A percentile compares a stretch with the other conserved stretches of the same genome.
Conservation (phyloP, 2,797 vertebrate genomes). For the Ptychadena robeensis region DNA sequence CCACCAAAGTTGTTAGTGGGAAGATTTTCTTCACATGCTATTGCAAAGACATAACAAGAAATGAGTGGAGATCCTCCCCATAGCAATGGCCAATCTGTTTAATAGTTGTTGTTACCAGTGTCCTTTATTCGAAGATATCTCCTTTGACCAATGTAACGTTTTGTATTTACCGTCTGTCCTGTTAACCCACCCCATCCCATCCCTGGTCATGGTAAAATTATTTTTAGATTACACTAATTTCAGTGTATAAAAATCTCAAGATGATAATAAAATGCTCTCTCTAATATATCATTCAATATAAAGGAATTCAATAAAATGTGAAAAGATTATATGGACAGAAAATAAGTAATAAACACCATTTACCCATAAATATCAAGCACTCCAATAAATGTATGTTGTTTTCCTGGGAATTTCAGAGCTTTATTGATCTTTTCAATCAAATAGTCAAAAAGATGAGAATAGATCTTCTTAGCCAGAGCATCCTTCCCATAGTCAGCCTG, state of each 20-base stretch:
- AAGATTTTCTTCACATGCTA: too few relatives aligned
- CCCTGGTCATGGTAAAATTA: too few relatives aligned
- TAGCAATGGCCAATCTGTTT: too few relatives aligned
- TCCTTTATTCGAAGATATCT: too few relatives aligned
- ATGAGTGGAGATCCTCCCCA: too few relatives aligned
- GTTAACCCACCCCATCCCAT: too few relatives aligned
- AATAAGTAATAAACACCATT: conserved; percentile 56
- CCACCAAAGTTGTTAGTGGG: too few relatives aligned
- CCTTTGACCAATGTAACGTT: too few relatives aligned
- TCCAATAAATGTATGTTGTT: conserved; percentile 93
- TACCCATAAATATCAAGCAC: conserved; percentile 99
- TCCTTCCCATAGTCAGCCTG: conserved; percentile 87
- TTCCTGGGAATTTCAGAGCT: conserved; percentile 85
- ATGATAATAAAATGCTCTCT: not conserved
- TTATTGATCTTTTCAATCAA: conserved; percentile 89
- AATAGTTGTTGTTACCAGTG: too few relatives aligned
- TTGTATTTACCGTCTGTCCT: too few relatives aligned
- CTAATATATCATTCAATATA: not conserved
- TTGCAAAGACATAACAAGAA: too few relatives aligned
- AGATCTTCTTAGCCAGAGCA: conserved; percentile 94
- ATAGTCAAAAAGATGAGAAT: conserved; percentile 90
- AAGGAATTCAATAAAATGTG: conserved; percentile 31
- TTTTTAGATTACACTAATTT: not conserved
- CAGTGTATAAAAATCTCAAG: not conserved
- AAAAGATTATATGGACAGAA: not conserved